Percentiles rank a stretch among this genome's conserved stretches.
These are phyloP conservation scores for Clunio marinus DNA, from an alignment of 2,888 invertebrate species.

Conservation along the genomic window DNA sequence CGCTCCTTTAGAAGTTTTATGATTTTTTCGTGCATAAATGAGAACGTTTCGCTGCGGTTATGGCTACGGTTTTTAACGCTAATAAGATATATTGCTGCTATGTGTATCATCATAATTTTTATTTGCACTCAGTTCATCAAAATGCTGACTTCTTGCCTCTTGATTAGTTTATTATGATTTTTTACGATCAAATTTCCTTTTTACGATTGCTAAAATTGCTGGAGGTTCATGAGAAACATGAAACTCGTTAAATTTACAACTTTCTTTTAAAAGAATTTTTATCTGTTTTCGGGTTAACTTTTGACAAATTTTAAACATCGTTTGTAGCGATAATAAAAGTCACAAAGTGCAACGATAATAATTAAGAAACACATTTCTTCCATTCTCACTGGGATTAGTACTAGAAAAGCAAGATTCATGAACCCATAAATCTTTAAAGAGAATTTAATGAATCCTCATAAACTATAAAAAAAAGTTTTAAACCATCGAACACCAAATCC, in stretches of 20 bases:
- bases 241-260: no score
- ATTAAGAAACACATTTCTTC: neutral
- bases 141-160: neutral
- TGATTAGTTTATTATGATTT: neutral
- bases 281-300: no score
- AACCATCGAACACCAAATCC: neutral
- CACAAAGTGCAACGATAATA: slow-evolving; percentile 3
- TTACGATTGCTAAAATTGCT: no score
- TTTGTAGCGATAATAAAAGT: slow-evolving; percentile 7
- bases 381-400: neutral
- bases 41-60: neutral
- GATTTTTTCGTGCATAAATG: slow-evolving; percentile 22
- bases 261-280: no score
- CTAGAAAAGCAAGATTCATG: no score
- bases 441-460: slow-evolving; percentile 7
- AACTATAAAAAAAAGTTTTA: neutral
- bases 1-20: slow-evolving; percentile 6
- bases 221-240: no score
- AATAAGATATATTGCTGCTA: slow-evolving; percentile 32
- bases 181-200: neutral
- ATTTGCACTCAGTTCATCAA: slow-evolving; percentile 23
- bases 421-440: neutral
- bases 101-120: slow-evolving; percentile 30
- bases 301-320: no score
- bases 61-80: slow-evolving; percentile 23